These are phyloP conservation scores for Quadroppia sp. DNA, from an alignment of 2,888 invertebrate genomes.

Conservation along the genomic window DNA sequence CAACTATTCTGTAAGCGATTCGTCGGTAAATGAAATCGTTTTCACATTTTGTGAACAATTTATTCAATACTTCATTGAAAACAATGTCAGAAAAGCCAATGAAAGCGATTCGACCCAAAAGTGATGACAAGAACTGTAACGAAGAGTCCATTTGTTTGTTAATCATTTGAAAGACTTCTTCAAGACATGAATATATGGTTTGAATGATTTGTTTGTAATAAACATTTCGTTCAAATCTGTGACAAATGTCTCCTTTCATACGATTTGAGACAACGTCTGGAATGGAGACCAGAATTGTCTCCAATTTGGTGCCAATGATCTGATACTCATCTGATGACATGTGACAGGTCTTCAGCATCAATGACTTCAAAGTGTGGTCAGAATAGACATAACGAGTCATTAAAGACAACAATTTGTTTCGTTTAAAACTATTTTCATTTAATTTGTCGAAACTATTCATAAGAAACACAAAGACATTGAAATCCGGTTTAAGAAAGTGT, in stretches of 20 bases:
- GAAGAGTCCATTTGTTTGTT: background rate
- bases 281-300: slow-evolving; percentile 38
- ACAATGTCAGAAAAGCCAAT: slow-evolving; percentile 4
- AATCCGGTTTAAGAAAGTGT: slow-evolving; percentile 1
- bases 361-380: background rate
- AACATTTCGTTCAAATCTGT: slow-evolving; percentile 12
- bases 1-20: background rate
- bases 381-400: slow-evolving; percentile 5
- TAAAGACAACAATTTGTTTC: slow-evolving; percentile 30
- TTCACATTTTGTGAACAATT: background rate
- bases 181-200: slow-evolving; percentile 11
- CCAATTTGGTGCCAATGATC: slow-evolving; percentile 29
- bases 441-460: background rate
- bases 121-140: slow-evolving; percentile 28
- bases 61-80: slow-evolving; percentile 7
- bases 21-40: slow-evolving; percentile 25
- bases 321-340: background rate
- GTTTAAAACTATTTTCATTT: slow-evolving; percentile 22
- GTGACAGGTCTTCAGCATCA: background rate
- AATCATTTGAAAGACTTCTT: background rate
- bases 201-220: slow-evolving; percentile 25
- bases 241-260: background rate
- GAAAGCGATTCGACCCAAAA: slow-evolving; percentile 26
- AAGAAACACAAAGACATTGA: background rate
- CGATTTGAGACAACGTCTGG: slow-evolving; percentile 37